A percentile compares a stretch with the other conserved stretches of the same genome.
phyloP scores from a whole-genome alignment of 2,797 vertebrate species.

The Aldrovandia affinis region DNA sequence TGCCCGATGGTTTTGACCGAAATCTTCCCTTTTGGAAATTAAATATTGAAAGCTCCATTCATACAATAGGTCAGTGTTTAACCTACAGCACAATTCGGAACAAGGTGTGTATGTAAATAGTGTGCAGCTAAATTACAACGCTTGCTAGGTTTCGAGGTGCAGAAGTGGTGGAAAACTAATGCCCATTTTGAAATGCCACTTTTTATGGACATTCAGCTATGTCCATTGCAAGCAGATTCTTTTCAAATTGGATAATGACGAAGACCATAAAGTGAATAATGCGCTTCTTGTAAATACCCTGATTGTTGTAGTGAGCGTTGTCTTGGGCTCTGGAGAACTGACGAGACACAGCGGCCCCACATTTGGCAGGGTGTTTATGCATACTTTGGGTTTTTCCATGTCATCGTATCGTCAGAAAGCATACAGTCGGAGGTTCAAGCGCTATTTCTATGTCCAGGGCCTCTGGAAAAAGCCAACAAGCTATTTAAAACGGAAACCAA shows the following conservation, averaged over 20 bases:
- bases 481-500: not conserved
- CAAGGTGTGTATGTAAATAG: not conserved
- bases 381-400: not conserved
- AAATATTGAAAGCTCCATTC: not conserved
- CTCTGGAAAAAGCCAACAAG: not conserved
- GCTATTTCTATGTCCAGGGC: not conserved
- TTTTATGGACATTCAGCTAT: not conserved
- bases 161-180: not conserved
- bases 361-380: not conserved
- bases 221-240: not conserved
- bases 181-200: not conserved
- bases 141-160: not conserved
- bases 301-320: not conserved
- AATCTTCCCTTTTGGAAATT: not conserved
- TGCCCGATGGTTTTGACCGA: conserved; percentile 48
- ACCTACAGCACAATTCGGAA: not conserved
- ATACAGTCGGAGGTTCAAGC: not conserved
- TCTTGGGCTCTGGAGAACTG: not conserved
- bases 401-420: not conserved
- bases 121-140: not conserved
- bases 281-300: not conserved
- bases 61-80: conserved; percentile 5
- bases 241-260: not conserved
- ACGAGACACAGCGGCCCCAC: not conserved
- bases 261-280: not conserved